Conservation (phyloP, 2,797 vertebrate species). For the Sebastes flavidus region DNA sequence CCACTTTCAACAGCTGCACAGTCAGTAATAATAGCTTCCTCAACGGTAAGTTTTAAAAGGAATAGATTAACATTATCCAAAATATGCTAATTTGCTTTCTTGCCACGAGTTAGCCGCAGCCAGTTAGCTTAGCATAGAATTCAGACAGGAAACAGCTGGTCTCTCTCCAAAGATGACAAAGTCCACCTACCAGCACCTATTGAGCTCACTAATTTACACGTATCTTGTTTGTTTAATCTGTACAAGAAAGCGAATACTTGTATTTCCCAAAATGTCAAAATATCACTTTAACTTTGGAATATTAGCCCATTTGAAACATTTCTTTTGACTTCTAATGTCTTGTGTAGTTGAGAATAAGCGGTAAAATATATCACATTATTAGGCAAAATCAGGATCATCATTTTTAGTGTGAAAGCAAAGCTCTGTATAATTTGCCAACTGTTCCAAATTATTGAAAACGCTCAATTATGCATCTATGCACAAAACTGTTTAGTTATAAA, state of each 20-base stretch:
- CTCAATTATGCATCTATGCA: neutral
- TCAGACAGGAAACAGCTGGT: neutral
- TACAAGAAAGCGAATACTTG: neutral
- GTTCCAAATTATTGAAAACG: constrained; percentile 7
- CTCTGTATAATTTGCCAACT: neutral
- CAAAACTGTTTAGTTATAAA: neutral
- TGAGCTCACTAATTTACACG: neutral
- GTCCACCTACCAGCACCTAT: neutral
- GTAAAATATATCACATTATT: neutral
- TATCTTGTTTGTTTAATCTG: neutral
- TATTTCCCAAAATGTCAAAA: neutral
- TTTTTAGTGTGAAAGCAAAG: neutral
- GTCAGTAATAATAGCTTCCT: neutral
- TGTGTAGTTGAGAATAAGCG: neutral
- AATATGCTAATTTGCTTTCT: neutral
- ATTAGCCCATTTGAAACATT: neutral
- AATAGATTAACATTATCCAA: neutral
- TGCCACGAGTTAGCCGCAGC: neutral
- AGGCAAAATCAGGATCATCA: neutral
- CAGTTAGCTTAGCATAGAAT: neutral
- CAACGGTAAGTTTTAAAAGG: neutral
- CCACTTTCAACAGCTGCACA: neutral
- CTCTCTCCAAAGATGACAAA: neutral
- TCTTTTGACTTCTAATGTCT: neutral
- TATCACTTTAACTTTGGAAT: neutral